Evolutionary conservation across 2,797 vertebrate genomes (phyloP).

Genomic region (Gouania willdenowi): DNA sequence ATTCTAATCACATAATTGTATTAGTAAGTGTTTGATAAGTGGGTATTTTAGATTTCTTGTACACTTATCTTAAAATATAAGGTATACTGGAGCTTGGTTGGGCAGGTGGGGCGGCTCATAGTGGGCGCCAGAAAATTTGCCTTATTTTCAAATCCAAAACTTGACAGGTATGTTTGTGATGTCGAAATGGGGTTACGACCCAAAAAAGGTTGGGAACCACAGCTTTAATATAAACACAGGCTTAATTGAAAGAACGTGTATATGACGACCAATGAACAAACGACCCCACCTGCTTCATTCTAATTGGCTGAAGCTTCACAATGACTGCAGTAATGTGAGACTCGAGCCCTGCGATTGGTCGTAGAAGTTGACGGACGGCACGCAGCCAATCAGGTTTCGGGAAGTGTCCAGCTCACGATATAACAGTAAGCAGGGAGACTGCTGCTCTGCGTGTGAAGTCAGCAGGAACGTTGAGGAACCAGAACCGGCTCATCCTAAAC

Average conservation of each 20-base stretch:
- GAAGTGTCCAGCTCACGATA: constrained; percentile 30
- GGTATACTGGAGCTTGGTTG: too few species aligned
- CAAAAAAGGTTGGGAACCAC: too few species aligned
- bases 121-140: too few species aligned
- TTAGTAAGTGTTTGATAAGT: too few species aligned
- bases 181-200: too few species aligned
- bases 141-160: too few species aligned
- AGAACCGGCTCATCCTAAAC: constrained; percentile 44
- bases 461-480: constrained; percentile 31
- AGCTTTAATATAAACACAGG: constrained; percentile 51
- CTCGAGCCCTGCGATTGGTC: constrained; percentile 29
- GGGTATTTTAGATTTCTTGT: too few species aligned
- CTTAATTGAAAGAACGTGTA: constrained; percentile 40
- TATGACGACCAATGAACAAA: constrained; percentile 40
- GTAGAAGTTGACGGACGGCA: not conserved
- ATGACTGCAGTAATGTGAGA: constrained; percentile 5
- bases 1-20: too few species aligned
- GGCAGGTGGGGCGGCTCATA: too few species aligned
- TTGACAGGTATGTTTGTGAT: too few species aligned
- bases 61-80: too few species aligned
- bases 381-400: constrained; percentile 46
- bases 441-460: constrained; percentile 51
- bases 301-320: constrained; percentile 27
- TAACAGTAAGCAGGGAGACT: constrained; percentile 58
- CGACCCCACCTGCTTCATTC: not conserved